phyloP scores from a whole-genome alignment of 1,140 invertebrate species.

The Chymomyza costata region DNA sequence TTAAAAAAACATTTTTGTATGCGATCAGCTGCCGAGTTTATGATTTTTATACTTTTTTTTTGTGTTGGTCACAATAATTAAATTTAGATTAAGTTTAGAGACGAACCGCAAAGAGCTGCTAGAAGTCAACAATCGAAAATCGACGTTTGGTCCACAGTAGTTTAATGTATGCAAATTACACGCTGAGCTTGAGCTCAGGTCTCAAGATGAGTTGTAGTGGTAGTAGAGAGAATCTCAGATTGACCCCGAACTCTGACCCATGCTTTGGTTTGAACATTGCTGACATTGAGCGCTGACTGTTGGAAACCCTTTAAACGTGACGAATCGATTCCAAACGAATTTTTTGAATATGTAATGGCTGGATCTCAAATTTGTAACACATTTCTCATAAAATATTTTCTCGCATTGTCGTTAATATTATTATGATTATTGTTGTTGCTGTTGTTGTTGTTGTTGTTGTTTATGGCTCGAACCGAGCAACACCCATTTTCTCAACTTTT shows the following conservation, averaged over 20 bases:
- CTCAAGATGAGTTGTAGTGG: no score
- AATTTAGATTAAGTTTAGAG: constrained; percentile 6
- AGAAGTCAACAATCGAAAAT: background rate
- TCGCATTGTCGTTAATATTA: background rate
- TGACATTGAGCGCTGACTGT: background rate
- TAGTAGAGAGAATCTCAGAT: no score
- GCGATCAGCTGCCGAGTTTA: background rate
- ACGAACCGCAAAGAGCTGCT: background rate
- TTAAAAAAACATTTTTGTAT: constrained; percentile 2
- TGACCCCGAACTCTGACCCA: background rate
- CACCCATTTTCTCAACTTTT: constrained; percentile 2
- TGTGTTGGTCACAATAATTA: constrained; percentile 1
- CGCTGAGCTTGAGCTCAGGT: background rate
- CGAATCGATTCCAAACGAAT: constrained; percentile 2
- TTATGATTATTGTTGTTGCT: background rate
- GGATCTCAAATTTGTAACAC: constrained; percentile 1
- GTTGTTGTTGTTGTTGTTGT: no score
- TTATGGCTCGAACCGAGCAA: no score
- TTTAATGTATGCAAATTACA: constrained; percentile 7
- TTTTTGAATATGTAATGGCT: background rate
- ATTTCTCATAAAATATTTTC: background rate
- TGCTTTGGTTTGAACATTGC: background rate
- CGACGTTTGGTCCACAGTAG: constrained; percentile 1
- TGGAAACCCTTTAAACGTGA: background rate
- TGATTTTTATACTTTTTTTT: background rate